Evolutionary conservation across 1,140 invertebrate genomes (phyloP).

Genomic region (Drosophila bifasciata): DNA sequence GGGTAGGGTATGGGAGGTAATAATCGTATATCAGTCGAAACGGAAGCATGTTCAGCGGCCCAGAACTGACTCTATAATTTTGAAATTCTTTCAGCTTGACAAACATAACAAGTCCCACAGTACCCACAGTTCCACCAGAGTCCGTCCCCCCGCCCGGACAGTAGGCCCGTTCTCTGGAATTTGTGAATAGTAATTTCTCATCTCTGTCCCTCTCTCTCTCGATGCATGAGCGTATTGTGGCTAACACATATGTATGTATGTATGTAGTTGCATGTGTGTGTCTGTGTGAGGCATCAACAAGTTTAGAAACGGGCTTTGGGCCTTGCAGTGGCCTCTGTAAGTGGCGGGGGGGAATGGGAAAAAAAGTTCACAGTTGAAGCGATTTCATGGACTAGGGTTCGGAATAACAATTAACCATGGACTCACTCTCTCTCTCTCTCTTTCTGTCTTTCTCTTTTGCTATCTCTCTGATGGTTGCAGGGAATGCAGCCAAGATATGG

Average conservation of each 20-base stretch:
- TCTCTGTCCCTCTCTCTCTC: not conserved
- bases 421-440: not conserved
- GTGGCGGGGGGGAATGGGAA: too few relatives aligned
- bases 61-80: conserved; percentile 25
- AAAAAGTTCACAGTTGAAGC: too few relatives aligned
- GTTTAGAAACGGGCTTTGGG: conserved; percentile 13
- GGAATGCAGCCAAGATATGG: conserved; percentile 9
- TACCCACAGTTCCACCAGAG: too few relatives aligned
- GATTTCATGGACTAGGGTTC: too few relatives aligned
- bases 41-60: conserved; percentile 39
- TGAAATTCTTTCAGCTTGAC: conserved; percentile 22
- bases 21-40: not conserved
- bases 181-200: conserved; percentile 29
- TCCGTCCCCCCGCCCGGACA: too few relatives aligned
- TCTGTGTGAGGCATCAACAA: conserved; percentile 18
- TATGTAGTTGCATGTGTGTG: conserved; percentile 4
- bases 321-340: too few relatives aligned
- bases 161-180: conserved; percentile 38
- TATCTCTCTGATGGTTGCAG: conserved; percentile 1
- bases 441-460: not conserved
- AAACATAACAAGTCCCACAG: not conserved
- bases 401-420: not conserved
- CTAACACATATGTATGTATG: not conserved
- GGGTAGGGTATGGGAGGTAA: too few relatives aligned
- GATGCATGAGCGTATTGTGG: conserved; percentile 6